Evolutionary conservation across 2,797 vertebrate genomes (phyloP), one percentile per base, ranked within the genome.

Genomic region (Champsocephalus gunnari): DNA sequence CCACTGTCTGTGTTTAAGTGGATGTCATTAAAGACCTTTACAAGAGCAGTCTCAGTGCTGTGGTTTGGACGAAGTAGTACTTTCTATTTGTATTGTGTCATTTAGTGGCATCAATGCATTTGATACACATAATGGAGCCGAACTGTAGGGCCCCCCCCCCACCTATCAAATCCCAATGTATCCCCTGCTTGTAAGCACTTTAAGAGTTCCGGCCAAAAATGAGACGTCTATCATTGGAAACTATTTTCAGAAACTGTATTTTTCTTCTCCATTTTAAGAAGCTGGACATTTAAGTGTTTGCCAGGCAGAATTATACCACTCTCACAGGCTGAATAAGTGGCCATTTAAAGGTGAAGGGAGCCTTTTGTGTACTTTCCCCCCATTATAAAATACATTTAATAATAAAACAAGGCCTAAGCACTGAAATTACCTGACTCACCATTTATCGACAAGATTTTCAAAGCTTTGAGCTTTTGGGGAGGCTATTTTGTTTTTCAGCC

Each of bases 151-250:
- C 28, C 28, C 4, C 28, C 28, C 28, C 24, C 28, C 0, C 28
- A 28, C 28, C 5, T 28, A 28, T 28, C 28, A 28, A 28, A 28
- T 28, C 4, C 28, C 28, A 28, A 28, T 1, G 3, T 28, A 28
- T 21, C 28, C 28, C 28, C 28, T 28, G 28, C 28, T 28, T 28
- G 28, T 28, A 8, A 38, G 57, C 62, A 75, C 64, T 79, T 21
- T 21, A 21, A 21, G 21, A 21, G 21, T 21, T 21, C 21, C 21
- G 21, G 21, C 21, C 21, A 3, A 21, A 69, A 75, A 71, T 16
- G 2, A 82, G 21, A 64, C 47, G 3, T 14, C 43, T 44, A 49
- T 75, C 67, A 56, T 69, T 59, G 47, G 10, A 65, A 65, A 70
- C 5, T 0, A 63, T 71, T 75, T 58, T 44, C 45, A 28, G n/a